Evolutionary conservation across 2,797 vertebrate species (phyloP).

Genomic region (Trematomus bernacchii): DNA sequence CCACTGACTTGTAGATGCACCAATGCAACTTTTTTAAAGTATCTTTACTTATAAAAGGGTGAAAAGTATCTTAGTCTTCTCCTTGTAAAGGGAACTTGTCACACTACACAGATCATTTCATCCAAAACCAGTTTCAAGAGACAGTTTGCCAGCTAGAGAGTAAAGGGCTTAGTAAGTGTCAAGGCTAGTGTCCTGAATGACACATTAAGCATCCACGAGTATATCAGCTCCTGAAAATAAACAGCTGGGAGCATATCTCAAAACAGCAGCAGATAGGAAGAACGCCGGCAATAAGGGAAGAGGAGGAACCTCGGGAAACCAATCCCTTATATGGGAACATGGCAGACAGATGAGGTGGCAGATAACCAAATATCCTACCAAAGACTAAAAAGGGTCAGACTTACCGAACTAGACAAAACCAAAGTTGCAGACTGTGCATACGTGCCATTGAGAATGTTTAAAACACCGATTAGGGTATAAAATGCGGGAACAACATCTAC

Average conservation of each 20-base stretch:
- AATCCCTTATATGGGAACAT: neutral
- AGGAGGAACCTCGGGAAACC: conserved; percentile 2
- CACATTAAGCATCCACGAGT: conserved; percentile 22
- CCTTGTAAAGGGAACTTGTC: neutral
- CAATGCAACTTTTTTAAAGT: too few species aligned
- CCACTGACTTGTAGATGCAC: too few species aligned
- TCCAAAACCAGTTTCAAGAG: neutral
- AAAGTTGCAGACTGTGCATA: neutral
- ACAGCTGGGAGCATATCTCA: conserved; percentile 16
- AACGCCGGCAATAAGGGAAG: neutral
- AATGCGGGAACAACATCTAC: neutral
- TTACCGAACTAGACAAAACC: neutral
- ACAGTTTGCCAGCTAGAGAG: conserved; percentile 12
- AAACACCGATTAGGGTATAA: neutral
- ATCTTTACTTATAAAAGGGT: too few species aligned
- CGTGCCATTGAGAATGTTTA: neutral
- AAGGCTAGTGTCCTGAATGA: conserved; percentile 31
- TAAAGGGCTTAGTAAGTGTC: conserved; percentile 1
- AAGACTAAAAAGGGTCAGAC: neutral
- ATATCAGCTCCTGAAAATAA: conserved; percentile 36
- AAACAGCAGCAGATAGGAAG: conserved; percentile 7
- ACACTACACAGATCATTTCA: neutral
- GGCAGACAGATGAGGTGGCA: neutral
- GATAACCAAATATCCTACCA: neutral
- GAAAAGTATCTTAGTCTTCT: neutral